phyloP scores from a whole-genome alignment of 2,888 invertebrate genomes.

The Yponomeuta malinellus region DNA sequence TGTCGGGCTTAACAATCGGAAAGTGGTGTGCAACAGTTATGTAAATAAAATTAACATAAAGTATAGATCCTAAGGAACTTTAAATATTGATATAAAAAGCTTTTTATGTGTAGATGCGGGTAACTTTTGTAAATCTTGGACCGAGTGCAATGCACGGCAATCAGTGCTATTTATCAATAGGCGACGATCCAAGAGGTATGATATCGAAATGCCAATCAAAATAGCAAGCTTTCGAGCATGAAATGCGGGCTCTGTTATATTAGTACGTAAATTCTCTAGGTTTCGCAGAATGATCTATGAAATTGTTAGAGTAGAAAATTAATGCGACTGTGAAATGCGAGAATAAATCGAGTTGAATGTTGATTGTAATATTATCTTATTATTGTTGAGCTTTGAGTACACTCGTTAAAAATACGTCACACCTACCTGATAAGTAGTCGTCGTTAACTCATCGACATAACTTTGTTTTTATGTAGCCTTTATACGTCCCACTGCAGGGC shows the following conservation, averaged over 20 bases:
- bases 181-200: background rate
- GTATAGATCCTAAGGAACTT: slow-evolving; percentile 8
- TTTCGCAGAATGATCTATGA: background rate
- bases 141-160: background rate
- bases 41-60: slow-evolving; percentile 12
- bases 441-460: too few relatives aligned
- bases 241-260: slow-evolving; percentile 22
- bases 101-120: slow-evolving; percentile 54
- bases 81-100: slow-evolving; percentile 26
- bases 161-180: background rate
- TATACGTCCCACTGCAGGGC: too few relatives aligned
- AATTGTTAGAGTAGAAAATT: background rate
- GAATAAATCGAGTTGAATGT: slow-evolving; percentile 1
- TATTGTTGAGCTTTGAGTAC: slow-evolving; percentile 7
- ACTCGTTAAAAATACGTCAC: slow-evolving; percentile 6
- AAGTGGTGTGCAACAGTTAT: slow-evolving; percentile 1
- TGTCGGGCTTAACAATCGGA: background rate
- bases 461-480: background rate
- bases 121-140: background rate
- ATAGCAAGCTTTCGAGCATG: slow-evolving; percentile 40
- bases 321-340: background rate
- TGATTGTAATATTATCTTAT: slow-evolving; percentile 5
- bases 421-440: background rate
- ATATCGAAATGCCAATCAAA: slow-evolving; percentile 16
- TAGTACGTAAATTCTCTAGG: slow-evolving; percentile 9